phyloP scores from a whole-genome alignment of 2,888 invertebrate species.

The Frankliniella fusca region DNA sequence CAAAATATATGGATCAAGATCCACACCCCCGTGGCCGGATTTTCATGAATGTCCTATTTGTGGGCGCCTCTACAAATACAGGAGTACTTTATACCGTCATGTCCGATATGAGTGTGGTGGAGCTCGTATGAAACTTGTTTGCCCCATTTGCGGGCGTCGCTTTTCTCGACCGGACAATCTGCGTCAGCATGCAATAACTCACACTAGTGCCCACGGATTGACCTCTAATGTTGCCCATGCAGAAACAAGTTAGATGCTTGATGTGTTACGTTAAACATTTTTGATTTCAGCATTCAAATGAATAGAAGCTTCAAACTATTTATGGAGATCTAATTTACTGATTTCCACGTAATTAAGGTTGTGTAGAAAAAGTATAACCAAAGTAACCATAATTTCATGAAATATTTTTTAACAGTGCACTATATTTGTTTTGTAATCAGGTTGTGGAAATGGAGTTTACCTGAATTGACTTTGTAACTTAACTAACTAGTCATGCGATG shows the following conservation, averaged over 20 bases:
- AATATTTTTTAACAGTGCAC: not conserved
- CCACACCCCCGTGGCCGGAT: not conserved
- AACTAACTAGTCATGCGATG: not conserved
- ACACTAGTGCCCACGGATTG: not conserved
- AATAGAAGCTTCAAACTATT: too few species aligned
- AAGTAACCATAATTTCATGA: not conserved
- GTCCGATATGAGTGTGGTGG: slow-evolving; percentile 11
- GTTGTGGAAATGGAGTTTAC: too few species aligned
- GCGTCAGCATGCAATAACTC: not conserved
- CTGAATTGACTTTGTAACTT: not conserved
- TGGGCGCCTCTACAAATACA: slow-evolving; percentile 13
- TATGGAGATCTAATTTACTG: too few species aligned
- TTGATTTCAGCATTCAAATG: too few species aligned
- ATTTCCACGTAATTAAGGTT: too few species aligned
- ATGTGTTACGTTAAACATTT: too few species aligned
- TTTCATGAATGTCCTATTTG: slow-evolving; percentile 3
- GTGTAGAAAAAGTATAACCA: not conserved
- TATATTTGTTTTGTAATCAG: too few species aligned
- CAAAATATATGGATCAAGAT: not conserved
- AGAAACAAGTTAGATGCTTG: not conserved
- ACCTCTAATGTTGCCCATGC: not conserved
- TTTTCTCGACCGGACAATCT: slow-evolving; percentile 11
- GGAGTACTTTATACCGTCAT: not conserved
- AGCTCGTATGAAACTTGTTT: slow-evolving; percentile 9
- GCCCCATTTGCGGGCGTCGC: not conserved